Evolutionary conservation across 2,113 vertebrate species (phyloP), one percentile per base, ranked within the genome.

Genomic region (Catharus minimus): DNA sequence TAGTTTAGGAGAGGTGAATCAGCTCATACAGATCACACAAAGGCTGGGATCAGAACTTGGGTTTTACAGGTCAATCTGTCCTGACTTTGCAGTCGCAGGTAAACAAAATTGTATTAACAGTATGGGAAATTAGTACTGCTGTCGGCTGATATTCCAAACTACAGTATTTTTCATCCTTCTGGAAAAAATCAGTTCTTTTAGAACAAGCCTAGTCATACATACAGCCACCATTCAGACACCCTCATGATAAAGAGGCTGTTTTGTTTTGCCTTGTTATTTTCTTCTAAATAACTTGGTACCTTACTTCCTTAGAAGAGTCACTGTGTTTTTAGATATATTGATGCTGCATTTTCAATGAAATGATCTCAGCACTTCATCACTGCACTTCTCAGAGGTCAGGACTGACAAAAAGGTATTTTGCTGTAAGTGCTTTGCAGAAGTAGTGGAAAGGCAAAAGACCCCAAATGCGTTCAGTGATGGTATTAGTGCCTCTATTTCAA

Each of bases 401-500:
- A 61, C 43, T 72, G 33, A 62, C 72, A 85, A 79, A 30, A 62
- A 69, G 24, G 38, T 78, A 13, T 81, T 90, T 77, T 89, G 36
- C 62, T 92, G 1, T 60, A 82, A 93, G 73, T 49, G 55, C 57
- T 86, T 86, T 21, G 4, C 53, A 79, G 65, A 55, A 72, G 47
- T 47, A 86, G 41, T 49, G 16, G 80, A 90, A 93, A 69, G 61
- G 66, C 33, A 91, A 81, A 87, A 68, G 58, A 81, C 8, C 6
- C 20, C 16, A 66, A 11, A 79, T 88, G 73, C 33, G 23, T 88
- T 90, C 66, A n/a, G 16, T 90, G 92, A 75, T 5, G 13, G n/a
- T 32, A 41, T 88, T 86, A 93, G 38, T 72, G 55, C 49, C 61
- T 96, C 55, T 76, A 57, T 69, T 95, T 92, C 73, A 72, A 75